phyloP scores from a whole-genome alignment of 2,797 vertebrate genomes.

The Simalia tracyae region DNA sequence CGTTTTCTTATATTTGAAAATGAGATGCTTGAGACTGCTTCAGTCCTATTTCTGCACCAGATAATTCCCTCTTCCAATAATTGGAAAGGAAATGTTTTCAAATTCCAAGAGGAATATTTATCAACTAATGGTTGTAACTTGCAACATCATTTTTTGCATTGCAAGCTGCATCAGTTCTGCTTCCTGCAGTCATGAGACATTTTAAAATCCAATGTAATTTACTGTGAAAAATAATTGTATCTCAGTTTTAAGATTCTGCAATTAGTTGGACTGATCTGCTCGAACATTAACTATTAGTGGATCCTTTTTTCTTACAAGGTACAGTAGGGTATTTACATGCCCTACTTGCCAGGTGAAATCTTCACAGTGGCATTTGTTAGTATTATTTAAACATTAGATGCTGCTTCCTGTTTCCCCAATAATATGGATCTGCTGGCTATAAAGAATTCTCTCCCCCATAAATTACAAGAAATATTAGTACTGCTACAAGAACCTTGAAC shows the following conservation, averaged over 20 bases:
- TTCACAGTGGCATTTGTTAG: background rate
- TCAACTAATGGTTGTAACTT: background rate
- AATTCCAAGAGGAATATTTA: background rate
- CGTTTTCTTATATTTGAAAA: background rate
- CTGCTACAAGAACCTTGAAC: background rate
- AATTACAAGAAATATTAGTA: background rate
- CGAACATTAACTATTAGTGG: background rate
- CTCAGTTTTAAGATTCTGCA: background rate
- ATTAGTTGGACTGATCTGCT: background rate
- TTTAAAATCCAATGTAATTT: background rate
- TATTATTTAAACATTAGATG: background rate
- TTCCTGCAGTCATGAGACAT: background rate
- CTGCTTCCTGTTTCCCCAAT: background rate
- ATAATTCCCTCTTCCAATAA: background rate
- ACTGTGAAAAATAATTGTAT: background rate
- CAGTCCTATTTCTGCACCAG: no score
- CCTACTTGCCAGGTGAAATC: no score
- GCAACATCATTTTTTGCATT: background rate
- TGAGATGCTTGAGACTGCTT: background rate
- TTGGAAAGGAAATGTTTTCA: background rate
- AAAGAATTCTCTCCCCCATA: background rate
- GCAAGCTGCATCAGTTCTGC: background rate
- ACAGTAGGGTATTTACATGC: background rate
- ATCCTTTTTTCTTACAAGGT: background rate
- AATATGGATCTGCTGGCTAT: background rate